A percentile compares a stretch with the other conserved stretches of the same genome.
Evolutionary conservation across 2,888 invertebrate genomes (phyloP).

Genomic region (Meteorus cinctellus): DNA sequence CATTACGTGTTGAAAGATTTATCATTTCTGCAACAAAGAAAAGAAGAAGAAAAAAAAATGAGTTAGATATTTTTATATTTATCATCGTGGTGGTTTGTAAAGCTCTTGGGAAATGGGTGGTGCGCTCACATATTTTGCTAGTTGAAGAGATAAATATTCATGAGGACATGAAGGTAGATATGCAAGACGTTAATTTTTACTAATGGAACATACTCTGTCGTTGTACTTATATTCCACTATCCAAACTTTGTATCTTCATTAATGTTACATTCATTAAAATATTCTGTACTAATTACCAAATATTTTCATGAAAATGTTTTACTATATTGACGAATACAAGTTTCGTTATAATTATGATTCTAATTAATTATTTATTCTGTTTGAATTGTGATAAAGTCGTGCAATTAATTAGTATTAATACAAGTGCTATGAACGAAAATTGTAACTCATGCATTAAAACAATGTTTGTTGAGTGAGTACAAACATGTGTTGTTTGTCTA

Average conservation of each 20-base stretch:
- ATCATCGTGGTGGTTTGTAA: neutral
- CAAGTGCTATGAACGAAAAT: neutral
- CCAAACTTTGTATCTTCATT: neutral
- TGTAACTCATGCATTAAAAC: neutral
- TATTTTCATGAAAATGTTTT: neutral
- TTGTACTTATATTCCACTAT: neutral
- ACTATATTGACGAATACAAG: neutral
- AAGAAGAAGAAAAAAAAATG: slow-evolving; percentile 20
- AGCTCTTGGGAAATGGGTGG: neutral
- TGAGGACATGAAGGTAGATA: neutral
- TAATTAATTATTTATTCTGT: neutral
- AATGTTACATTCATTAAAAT: neutral
- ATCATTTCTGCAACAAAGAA: slow-evolving; percentile 51
- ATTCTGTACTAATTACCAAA: neutral
- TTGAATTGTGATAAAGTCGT: neutral
- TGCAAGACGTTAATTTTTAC: slow-evolving; percentile 4
- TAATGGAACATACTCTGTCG: slow-evolving; percentile 1
- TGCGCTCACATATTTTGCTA: neutral
- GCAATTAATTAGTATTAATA: neutral
- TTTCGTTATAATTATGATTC: neutral
- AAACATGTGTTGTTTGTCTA: neutral
- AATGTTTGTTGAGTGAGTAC: neutral
- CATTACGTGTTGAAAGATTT: slow-evolving; percentile 37
- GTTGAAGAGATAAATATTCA: slow-evolving; percentile 8
- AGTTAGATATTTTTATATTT: slow-evolving; percentile 9